A percentile compares a stretch with the other conserved stretches of the same genome.
Evolutionary conservation across 1,140 invertebrate species (phyloP).

Genomic region (Wiebesia pumilae): DNA sequence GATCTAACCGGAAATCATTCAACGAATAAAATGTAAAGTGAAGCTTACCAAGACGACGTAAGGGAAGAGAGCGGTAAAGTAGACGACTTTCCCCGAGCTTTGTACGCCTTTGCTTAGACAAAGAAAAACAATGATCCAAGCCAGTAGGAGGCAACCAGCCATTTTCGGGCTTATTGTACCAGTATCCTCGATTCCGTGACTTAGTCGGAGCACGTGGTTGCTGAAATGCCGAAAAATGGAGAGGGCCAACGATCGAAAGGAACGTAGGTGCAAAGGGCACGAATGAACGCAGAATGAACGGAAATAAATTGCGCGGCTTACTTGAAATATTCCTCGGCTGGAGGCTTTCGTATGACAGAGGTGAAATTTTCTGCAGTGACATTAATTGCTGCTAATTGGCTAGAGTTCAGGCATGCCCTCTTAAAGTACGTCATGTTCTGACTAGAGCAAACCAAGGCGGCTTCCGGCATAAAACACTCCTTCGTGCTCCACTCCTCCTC

Average conservation of each 20-base stretch:
- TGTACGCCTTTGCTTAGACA: constrained; percentile 89
- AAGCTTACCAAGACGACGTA: constrained; percentile 87
- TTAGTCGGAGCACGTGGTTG: constrained; percentile 83
- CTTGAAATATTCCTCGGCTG: constrained; percentile 91
- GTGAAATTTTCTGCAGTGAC: constrained; percentile 64
- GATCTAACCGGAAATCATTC: too few relatives aligned
- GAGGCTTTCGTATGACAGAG: constrained; percentile 75
- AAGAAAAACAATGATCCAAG: constrained; percentile 87
- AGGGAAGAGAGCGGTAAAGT: constrained; percentile 90
- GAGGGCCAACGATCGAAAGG: not conserved
- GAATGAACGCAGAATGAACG: too few relatives aligned
- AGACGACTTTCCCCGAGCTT: constrained; percentile 89
- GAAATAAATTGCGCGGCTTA: constrained; percentile 66
- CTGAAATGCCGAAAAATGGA: constrained; percentile 67
- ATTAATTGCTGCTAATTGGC: constrained; percentile 67
- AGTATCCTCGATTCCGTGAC: constrained; percentile 83
- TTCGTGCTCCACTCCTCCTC: constrained; percentile 84
- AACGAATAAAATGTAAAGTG: not conserved
- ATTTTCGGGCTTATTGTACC: constrained; percentile 80
- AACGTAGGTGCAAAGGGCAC: not conserved
- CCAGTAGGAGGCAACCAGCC: constrained; percentile 83
- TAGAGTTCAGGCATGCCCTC: constrained; percentile 73
- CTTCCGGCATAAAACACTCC: constrained; percentile 83
- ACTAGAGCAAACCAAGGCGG: constrained; percentile 76
- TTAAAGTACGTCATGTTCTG: constrained; percentile 82